Conservation (phyloP, 2,797 vertebrate species). For the Mallotus villosus region DNA sequence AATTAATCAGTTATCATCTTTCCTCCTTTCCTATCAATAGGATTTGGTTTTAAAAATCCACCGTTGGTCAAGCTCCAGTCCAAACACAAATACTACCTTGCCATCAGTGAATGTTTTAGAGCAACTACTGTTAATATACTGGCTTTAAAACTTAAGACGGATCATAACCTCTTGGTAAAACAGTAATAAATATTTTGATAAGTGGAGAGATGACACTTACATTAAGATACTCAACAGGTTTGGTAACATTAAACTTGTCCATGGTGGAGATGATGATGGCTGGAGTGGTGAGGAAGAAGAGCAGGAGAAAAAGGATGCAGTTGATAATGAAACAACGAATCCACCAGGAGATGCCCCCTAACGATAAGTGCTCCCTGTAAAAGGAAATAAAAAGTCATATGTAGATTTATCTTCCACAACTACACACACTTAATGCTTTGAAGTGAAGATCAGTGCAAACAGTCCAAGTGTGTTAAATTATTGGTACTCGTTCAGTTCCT, state of each 20-base stretch:
- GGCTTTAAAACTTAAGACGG: too few relatives aligned
- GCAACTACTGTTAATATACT: too few relatives aligned
- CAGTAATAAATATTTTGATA: background rate
- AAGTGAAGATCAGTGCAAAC: too few relatives aligned
- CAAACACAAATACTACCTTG: too few relatives aligned
- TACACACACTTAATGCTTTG: background rate
- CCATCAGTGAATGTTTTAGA: too few relatives aligned
- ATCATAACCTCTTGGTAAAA: too few relatives aligned
- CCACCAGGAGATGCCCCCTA: conserved; percentile 94
- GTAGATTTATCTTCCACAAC: background rate
- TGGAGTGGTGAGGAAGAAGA: conserved; percentile 97
- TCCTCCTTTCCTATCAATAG: too few relatives aligned
- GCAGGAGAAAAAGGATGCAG: conserved; percentile 91
- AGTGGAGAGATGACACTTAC: conserved; percentile 70
- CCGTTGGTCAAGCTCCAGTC: too few relatives aligned
- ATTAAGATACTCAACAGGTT: conserved; percentile 94
- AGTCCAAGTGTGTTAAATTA: background rate
- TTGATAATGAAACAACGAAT: conserved; percentile 95
- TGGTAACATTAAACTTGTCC: conserved; percentile 99
- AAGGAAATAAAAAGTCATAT: background rate
- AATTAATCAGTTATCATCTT: too few relatives aligned
- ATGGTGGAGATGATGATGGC: conserved; percentile 98
- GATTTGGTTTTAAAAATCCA: too few relatives aligned
- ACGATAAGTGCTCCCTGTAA: conserved; percentile 90
- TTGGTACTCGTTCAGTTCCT: background rate